phyloP scores from a whole-genome alignment of 2,113 vertebrate species.

The Cochlearius cochlearius region DNA sequence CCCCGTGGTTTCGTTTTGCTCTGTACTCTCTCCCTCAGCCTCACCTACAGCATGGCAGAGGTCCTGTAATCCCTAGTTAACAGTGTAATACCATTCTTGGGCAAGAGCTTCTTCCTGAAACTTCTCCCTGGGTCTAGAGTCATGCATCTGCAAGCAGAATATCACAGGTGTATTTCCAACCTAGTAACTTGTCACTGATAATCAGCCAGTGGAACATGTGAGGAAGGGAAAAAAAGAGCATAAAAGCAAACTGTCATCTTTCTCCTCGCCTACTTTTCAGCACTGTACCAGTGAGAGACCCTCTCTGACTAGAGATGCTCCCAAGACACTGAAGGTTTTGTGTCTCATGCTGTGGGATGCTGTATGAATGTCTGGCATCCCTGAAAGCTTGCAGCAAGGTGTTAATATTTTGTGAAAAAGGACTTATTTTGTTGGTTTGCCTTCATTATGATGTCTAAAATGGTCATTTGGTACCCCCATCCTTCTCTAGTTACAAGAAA shows the following conservation, averaged over 20 bases:
- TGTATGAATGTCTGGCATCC: background rate
- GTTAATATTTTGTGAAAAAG: background rate
- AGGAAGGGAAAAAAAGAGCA: background rate
- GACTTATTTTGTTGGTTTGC: background rate
- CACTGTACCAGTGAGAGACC: background rate
- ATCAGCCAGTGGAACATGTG: background rate
- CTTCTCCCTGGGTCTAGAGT: background rate
- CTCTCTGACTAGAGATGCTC: background rate
- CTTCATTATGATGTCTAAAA: background rate
- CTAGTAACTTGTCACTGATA: background rate
- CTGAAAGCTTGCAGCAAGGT: background rate
- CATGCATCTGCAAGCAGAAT: background rate
- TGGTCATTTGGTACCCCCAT: background rate
- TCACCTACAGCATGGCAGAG: background rate
- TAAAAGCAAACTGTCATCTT: background rate
- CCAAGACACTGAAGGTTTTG: background rate
- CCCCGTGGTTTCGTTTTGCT: background rate
- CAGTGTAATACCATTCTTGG: background rate
- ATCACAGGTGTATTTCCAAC: background rate
- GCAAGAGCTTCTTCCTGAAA: background rate
- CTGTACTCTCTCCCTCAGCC: background rate
- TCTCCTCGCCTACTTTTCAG: background rate
- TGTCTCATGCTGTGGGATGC: background rate
- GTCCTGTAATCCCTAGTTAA: background rate
- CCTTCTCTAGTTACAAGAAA: background rate